Evolutionary conservation across 2,113 vertebrate species (phyloP).

Genomic region (Rana temporaria): DNA sequence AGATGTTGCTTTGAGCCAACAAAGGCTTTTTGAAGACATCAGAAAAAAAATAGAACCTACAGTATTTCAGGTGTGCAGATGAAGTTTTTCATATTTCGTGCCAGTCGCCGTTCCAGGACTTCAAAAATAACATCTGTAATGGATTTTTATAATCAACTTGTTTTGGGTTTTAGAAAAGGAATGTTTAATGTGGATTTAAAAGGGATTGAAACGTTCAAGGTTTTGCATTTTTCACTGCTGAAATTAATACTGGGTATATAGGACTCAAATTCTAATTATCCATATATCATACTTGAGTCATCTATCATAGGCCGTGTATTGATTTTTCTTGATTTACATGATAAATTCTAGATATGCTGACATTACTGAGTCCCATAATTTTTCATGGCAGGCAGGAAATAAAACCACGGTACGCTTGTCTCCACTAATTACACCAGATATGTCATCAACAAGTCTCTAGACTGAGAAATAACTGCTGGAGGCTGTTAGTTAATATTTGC

Average conservation of each 20-base stretch:
- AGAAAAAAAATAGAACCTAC: constrained; percentile 55
- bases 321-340: constrained; percentile 25
- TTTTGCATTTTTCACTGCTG: background rate
- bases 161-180: background rate
- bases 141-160: constrained; percentile 33
- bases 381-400: constrained; percentile 27
- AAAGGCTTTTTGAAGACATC: constrained; percentile 59
- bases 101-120: constrained; percentile 44
- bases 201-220: background rate
- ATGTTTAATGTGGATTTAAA: constrained; percentile 39
- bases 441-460: constrained; percentile 22
- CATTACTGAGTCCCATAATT: constrained; percentile 39
- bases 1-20: constrained; percentile 65
- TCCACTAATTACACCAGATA: constrained; percentile 41
- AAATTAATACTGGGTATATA: constrained; percentile 2
- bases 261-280: constrained; percentile 26
- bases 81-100: constrained; percentile 62
- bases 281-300: constrained; percentile 22
- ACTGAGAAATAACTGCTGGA: constrained; percentile 7
- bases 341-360: constrained; percentile 29
- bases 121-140: constrained; percentile 55
- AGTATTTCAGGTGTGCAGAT: constrained; percentile 54
- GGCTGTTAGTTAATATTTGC: background rate
- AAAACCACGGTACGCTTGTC: constrained; percentile 30
- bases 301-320: constrained; percentile 25